A percentile compares a stretch with the other conserved stretches of the same genome.
Conservation (phyloP, 2,888 invertebrate genomes). For the Neoitamus cyanurus region DNA sequence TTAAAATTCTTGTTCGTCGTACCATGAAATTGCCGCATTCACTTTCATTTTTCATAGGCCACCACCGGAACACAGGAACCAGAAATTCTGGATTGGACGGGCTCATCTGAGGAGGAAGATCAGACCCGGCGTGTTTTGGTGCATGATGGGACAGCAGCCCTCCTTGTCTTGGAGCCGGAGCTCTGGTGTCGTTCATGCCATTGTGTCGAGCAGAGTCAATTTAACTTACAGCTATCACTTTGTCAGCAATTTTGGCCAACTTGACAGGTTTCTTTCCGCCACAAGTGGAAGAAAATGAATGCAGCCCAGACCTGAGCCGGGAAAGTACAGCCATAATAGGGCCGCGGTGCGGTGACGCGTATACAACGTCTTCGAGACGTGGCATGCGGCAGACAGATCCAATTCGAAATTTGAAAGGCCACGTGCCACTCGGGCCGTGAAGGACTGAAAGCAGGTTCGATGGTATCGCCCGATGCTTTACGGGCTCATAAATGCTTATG, state of each 20-base stretch:
- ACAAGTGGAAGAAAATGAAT: conserved; percentile 17
- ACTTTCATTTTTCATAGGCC: conserved; percentile 52
- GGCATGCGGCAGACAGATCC: conserved; percentile 9
- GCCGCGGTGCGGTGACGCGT: neutral
- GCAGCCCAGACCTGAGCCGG: neutral
- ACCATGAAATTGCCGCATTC: conserved; percentile 52
- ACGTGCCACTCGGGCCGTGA: conserved; percentile 11
- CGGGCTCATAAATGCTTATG: neutral
- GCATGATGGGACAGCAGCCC: neutral
- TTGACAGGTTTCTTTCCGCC: conserved; percentile 47
- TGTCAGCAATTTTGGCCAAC: conserved; percentile 50
- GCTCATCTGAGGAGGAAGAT: neutral
- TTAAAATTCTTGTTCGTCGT: conserved; percentile 52
- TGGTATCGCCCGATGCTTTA: neutral
- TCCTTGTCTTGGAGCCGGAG: neutral
- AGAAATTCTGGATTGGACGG: conserved; percentile 18
- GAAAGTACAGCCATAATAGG: conserved; percentile 48
- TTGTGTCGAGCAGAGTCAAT: conserved; percentile 41
- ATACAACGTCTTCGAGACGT: neutral
- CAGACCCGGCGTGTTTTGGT: neutral
- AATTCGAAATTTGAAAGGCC: conserved; percentile 14
- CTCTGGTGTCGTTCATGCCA: neutral
- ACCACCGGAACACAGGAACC: conserved; percentile 41
- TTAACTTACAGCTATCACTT: conserved; percentile 47
- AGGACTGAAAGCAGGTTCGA: neutral